A percentile compares a stretch with the other conserved stretches of the same genome.
phyloP scores from a whole-genome alignment of 2,888 invertebrate genomes.

The Willowsia nigromaculata region DNA sequence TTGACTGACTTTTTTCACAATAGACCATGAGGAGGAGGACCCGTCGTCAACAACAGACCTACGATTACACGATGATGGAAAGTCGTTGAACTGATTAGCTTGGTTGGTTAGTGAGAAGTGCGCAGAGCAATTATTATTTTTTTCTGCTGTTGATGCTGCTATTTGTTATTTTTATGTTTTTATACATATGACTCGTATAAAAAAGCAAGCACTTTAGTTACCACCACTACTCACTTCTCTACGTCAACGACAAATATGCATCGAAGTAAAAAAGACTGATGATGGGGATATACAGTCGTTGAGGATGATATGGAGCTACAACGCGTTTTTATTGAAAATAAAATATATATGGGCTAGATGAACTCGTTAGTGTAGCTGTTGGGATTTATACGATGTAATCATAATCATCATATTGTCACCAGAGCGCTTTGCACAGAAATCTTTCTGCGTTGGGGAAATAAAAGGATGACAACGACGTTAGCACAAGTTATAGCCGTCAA shows the following conservation, averaged over 20 bases:
- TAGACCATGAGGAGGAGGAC: conserved; percentile 20
- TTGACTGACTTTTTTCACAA: conserved; percentile 2
- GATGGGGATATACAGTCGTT: not conserved
- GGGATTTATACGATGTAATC: conserved; percentile 4
- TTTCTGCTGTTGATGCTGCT: not conserved
- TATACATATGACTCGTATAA: conserved; percentile 24
- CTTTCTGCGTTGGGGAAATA: not conserved
- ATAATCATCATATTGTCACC: not conserved
- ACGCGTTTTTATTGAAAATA: conserved; percentile 25
- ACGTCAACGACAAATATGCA: too few species aligned
- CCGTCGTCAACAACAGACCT: conserved; percentile 45
- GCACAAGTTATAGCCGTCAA: too few species aligned
- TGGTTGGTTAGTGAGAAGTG: conserved; percentile 27
- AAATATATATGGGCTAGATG: conserved; percentile 16
- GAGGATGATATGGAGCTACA: not conserved
- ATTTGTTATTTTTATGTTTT: conserved; percentile 41
- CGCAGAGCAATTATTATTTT: conserved; percentile 59
- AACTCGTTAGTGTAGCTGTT: not conserved
- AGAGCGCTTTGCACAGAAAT: not conserved
- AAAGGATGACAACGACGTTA: not conserved
- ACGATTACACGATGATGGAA: conserved; percentile 21
- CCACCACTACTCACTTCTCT: not conserved
- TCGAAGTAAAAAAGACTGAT: not conserved
- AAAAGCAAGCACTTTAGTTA: not conserved
- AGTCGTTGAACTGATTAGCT: conserved; percentile 71